Percentiles rank a stretch among this genome's conserved stretches.
phyloP scores from a whole-genome alignment of 64 coral and sea anemone species.

The Porites lutea region DNA sequence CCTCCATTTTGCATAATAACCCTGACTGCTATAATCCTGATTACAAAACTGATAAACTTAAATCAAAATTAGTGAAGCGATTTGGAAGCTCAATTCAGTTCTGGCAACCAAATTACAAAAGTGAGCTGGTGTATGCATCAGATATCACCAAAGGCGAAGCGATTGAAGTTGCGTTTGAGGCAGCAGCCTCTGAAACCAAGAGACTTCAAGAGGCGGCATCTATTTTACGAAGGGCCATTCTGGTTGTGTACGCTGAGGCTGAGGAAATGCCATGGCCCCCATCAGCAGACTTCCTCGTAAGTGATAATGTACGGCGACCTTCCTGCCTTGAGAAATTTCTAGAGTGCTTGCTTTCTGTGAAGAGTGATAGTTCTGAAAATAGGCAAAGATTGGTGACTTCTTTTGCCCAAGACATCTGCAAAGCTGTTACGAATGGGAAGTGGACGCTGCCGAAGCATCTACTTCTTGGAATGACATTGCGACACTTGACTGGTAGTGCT shows the following conservation, averaged over 20 bases:
- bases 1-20: not conserved
- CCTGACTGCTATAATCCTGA: constrained; percentile 5
- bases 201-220: not conserved
- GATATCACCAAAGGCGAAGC: not conserved
- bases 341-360: no score
- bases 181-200: not conserved
- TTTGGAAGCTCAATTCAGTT: not conserved
- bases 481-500: constrained; percentile 13
- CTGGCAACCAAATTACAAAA: not conserved
- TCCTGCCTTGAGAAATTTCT: no score
- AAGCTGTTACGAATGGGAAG: not conserved
- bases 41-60: constrained; percentile 3
- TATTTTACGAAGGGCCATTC: not conserved
- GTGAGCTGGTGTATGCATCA: no score
- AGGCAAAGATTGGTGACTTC: not conserved
- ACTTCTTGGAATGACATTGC: not conserved
- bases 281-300: not conserved
- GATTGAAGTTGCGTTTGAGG: not conserved
- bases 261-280: not conserved
- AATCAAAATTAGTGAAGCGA: not conserved
- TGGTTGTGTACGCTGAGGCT: not conserved
- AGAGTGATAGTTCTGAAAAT: no score
- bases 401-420: constrained; percentile 12
- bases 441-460: constrained; percentile 21
- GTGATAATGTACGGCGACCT: no score